A percentile compares a stretch with the other conserved stretches of the same genome.
phyloP scores from a whole-genome alignment of 2,797 vertebrate genomes.

The Mormyrops attenuatus region DNA sequence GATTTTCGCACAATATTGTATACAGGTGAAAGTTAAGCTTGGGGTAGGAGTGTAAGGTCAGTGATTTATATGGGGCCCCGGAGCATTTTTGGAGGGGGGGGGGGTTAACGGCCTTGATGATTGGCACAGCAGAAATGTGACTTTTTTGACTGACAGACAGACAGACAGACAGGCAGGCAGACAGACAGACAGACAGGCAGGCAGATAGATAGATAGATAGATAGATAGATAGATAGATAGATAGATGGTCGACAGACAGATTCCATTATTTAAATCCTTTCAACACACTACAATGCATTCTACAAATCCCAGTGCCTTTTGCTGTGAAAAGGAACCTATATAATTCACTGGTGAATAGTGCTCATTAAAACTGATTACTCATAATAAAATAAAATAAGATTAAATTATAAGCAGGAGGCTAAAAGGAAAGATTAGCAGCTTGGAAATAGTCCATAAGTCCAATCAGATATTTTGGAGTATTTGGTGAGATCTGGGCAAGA shows the following conservation, averaged over 20 bases:
- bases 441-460: neutral
- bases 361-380: neutral
- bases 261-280: neutral
- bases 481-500: neutral
- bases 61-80: too few relatives aligned
- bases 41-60: too few relatives aligned
- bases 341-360: neutral
- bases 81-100: too few relatives aligned
- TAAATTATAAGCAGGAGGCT: neutral
- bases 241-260: neutral
- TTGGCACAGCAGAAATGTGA: neutral
- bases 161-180: neutral
- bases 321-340: neutral
- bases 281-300: neutral
- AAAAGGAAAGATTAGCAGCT: neutral
- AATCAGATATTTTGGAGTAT: neutral
- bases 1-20: neutral
- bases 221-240: too few relatives aligned
- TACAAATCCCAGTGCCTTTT: neutral
- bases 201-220: neutral
- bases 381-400: neutral
- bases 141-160: neutral
- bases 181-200: neutral
- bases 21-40: neutral
- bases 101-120: neutral